Evolutionary conservation across 2,888 invertebrate genomes (phyloP), one percentile per base, ranked within the genome.

Genomic region (Eristalis pertinax): DNA sequence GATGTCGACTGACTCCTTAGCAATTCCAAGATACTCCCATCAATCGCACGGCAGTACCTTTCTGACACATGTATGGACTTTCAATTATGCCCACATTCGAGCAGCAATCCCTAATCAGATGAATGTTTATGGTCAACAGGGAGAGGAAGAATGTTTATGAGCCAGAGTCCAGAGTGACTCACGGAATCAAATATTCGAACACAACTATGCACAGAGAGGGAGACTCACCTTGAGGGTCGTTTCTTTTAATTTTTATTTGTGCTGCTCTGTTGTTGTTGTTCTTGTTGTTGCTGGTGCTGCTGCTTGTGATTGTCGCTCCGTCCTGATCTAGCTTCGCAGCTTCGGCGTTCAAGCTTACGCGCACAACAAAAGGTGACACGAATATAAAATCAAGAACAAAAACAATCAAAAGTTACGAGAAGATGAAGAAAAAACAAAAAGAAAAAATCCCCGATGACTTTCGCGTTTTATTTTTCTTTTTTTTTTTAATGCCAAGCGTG

Each of bases 141-240:
- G 50, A 26, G 26, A 4, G 26, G 26, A 4, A 26, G 26, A 50
- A 50, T 19, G 50, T 50, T 50, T 32, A 70, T 35, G 29, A 64
- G 38, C n/a, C 11, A 1, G 1, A 1, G n/a, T 58, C 29, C 15
- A n/a, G n/a, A n/a, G 38, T 75, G 60, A 67, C 22, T 77, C 56
- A 62, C n/a, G 24, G 1, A 74, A 68, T 41, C 80, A 41, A 32
- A 72, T 26, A 62, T 56, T 11, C 22, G 35, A 60, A 75, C 19
- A 29, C 13, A 72, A 78, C 35, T 13, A 15, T 24, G 8, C 35
- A 43, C 60, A 29, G 26, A 26, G 2, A 26, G 26, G 4, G 26
- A 26, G 29, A 74, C 81, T 86, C 74, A 86, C 86, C 86, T 86
- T 86, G 78, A 72, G 62, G 67, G 81, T 65, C 24, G 74, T 74